Evolutionary conservation across 2,888 invertebrate species (phyloP), one percentile per base, ranked within the genome.

Genomic region (Tachina lurida): DNA sequence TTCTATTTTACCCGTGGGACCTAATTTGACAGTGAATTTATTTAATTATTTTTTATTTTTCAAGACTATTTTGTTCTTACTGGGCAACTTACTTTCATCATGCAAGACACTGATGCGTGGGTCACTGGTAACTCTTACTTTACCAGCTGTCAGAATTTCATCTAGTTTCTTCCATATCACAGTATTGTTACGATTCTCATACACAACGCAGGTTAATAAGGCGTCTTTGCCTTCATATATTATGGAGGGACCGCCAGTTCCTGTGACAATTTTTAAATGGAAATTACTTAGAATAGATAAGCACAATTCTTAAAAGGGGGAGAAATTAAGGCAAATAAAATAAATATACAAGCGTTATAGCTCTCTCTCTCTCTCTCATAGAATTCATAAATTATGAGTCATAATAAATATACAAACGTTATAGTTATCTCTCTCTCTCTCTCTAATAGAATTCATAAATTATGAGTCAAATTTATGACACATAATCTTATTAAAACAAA

Each of bases 121-220:
- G 91, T 97, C 97, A 67, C 95, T 95, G 0, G 96, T 96, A 56
- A 97, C 96, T 88, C 96, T 94, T 71, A 95, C 95, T 76, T 94
- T 95, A 7, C 96, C 96, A 4, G 96, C 97, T 8, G 97, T 96
- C 71, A 97, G 93, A 68, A 97, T 94, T 89, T 95, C 95, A 52
- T 95, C 94, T 77, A 95, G 95, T 89, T 95, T 94, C 91, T 95
- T 95, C 97, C 96, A 97, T 90, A 96, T 94, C 74, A 97, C 96
- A 0, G 96, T 96, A 89, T 95, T 94, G 87, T 93, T 87, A 62
- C 91, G 89, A 84, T 91, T 91, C 41, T 95, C 95, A 52, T 95
- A 95, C 45, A 97, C 96, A 77, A 97, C 96, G 91, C 97, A 97
- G 13, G 97, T 97, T 68, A 97, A 94, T 56, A 97, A 93, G 3